Conservation (phyloP, 2,797 vertebrate genomes). For the Bradypodion pumilum region DNA sequence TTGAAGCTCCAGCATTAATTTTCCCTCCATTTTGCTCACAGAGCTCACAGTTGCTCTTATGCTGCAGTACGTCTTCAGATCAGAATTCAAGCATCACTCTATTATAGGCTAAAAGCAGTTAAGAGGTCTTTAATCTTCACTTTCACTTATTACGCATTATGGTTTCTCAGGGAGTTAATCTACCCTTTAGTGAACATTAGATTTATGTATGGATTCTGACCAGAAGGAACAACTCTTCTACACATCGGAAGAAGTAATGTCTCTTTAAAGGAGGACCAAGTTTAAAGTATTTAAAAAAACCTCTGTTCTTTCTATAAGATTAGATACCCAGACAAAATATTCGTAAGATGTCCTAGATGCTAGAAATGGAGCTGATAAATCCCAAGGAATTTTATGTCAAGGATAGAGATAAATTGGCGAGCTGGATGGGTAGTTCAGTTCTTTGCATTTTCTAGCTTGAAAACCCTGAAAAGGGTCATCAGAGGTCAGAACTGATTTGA, state of each 20-base stretch:
- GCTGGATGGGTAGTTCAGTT: no score
- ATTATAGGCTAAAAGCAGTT: conserved; percentile 11
- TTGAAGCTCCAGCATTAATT: background rate
- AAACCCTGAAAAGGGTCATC: no score
- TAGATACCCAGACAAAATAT: background rate
- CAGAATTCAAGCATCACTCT: conserved; percentile 24
- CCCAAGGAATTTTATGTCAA: background rate
- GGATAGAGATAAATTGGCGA: background rate
- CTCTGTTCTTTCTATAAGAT: background rate
- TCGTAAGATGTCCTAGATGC: background rate
- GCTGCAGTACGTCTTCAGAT: conserved; percentile 15
- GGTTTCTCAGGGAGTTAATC: background rate
- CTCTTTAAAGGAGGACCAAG: background rate
- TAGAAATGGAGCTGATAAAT: background rate
- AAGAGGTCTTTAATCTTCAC: conserved; percentile 23
- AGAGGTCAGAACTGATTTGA: no score
- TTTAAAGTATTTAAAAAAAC: background rate
- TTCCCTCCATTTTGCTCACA: background rate
- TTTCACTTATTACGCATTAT: conserved; percentile 19
- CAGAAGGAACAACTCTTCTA: background rate
- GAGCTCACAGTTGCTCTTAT: conserved; percentile 7
- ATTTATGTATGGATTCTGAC: conserved; percentile 3
- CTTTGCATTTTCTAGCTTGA: no score
- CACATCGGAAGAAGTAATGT: background rate
- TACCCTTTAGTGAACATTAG: background rate